Evolutionary conservation across 1,140 invertebrate genomes (phyloP).

Genomic region (Megalopta genalis): DNA sequence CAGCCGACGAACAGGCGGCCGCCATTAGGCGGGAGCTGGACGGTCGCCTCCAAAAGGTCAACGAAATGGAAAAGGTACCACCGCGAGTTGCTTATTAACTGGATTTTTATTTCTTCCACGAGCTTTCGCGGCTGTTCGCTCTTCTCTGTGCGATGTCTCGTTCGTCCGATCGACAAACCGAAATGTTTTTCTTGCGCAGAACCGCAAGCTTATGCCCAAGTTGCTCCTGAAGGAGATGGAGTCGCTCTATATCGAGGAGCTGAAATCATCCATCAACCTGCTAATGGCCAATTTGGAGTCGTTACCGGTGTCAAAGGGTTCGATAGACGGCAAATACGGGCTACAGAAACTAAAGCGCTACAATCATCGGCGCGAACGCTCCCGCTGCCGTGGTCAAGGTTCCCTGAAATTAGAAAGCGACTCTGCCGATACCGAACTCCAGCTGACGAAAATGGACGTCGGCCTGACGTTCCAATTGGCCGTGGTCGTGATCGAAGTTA

Average conservation of each 20-base stretch:
- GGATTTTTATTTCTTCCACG: too few species aligned
- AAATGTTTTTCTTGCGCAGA: conserved; percentile 81
- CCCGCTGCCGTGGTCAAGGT: conserved; percentile 85
- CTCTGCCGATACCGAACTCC: conserved; percentile 93
- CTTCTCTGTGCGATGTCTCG: neutral
- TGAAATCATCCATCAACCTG: conserved; percentile 98
- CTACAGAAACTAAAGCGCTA: conserved; percentile 97
- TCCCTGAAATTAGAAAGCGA: conserved; percentile 96
- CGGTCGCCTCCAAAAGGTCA: conserved; percentile 96
- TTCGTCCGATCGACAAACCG: too few species aligned
- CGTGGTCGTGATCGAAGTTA: conserved; percentile 98
- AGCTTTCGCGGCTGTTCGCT: too few species aligned
- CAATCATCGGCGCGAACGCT: conserved; percentile 86
- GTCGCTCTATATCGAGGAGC: conserved; percentile 98
- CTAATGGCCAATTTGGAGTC: conserved; percentile 99
- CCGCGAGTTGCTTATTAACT: neutral
- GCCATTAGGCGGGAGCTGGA: conserved; percentile 99
- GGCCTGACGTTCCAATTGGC: conserved; percentile 97
- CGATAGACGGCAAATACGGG: conserved; percentile 98
- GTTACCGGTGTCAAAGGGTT: conserved; percentile 97
- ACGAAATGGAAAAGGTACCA: conserved; percentile 96
- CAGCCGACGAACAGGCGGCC: conserved; percentile 99
- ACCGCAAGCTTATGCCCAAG: conserved; percentile 98
- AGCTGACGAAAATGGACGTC: conserved; percentile 97
- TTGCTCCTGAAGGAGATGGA: conserved; percentile 99